Evolutionary conservation across 2,113 vertebrate species (phyloP).

Genomic region (Loxodonta africana): DNA sequence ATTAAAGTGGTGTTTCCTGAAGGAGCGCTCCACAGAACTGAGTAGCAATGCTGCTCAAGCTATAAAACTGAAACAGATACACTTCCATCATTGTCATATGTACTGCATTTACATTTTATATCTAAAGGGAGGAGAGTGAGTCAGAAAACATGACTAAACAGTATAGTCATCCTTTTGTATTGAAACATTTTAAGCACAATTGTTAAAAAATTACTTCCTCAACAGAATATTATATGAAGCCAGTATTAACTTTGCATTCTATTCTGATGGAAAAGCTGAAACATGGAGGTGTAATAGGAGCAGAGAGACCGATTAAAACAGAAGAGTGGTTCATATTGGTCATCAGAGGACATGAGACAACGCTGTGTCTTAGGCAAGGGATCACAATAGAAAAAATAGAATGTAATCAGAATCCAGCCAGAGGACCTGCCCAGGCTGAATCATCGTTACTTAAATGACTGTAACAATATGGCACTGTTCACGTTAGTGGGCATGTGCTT

Average conservation of each 20-base stretch:
- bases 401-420: not conserved
- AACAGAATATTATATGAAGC: not conserved
- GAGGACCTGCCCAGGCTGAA: not conserved
- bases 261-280: not conserved
- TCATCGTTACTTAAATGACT: not conserved
- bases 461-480: not conserved
- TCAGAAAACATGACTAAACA: not conserved
- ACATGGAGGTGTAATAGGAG: accelerated
- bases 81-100: slow-evolving; percentile 37
- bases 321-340: not conserved
- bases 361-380: not conserved
- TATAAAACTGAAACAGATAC: slow-evolving; percentile 34
- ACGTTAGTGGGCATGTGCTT: not conserved
- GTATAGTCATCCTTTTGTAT: not conserved
- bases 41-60: slow-evolving; percentile 46
- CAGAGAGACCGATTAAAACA: not conserved
- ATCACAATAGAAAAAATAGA: not conserved
- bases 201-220: not conserved
- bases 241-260: not conserved
- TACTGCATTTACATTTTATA: slow-evolving; percentile 39
- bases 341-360: not conserved
- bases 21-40: slow-evolving; percentile 44
- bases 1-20: slow-evolving; percentile 49
- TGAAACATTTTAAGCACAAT: not conserved
- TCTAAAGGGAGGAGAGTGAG: slow-evolving; percentile 33